Percentiles rank a stretch among this genome's conserved stretches.
phyloP scores from a whole-genome alignment of 2,797 vertebrate genomes.

The Enteromius argenteus region DNA sequence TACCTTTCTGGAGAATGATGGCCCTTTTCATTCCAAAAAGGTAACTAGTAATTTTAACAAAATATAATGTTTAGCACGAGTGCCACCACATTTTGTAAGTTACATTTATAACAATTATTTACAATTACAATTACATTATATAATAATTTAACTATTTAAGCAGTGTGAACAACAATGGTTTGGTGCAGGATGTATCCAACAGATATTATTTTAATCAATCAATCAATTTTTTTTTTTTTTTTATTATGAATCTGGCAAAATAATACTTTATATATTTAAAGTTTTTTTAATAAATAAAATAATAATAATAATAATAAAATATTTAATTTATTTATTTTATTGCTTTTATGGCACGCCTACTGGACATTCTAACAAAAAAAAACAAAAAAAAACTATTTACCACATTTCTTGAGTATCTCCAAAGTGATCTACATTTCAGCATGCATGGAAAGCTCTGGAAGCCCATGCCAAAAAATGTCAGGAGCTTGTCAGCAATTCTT shows the following conservation, averaged over 20 bases:
- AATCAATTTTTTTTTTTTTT: too few relatives aligned
- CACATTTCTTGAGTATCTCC: conserved; percentile 62
- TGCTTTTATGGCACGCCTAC: background rate
- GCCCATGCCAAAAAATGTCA: conserved; percentile 77
- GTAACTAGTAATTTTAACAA: background rate
- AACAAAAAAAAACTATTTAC: conserved; percentile 54
- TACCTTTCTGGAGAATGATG: background rate
- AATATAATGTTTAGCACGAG: background rate
- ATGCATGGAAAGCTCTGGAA: conserved; percentile 67
- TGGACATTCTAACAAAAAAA: background rate
- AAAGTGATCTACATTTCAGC: conserved; percentile 79
- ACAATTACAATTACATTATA: background rate
- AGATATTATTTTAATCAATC: background rate
- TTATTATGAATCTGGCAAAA: background rate
- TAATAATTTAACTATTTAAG: background rate
- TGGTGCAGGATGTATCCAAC: background rate
- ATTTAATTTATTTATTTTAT: background rate
- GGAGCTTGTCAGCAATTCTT: conserved; percentile 81
- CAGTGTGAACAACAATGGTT: background rate
- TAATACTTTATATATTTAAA: background rate
- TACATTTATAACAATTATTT: background rate
- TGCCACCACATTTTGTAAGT: background rate
- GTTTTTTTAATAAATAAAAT: background rate
- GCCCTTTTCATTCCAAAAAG: background rate
- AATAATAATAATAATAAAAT: background rate